Evolutionary conservation across 2,113 vertebrate species (phyloP).

Genomic region (Rhinichthys klamathensis): DNA sequence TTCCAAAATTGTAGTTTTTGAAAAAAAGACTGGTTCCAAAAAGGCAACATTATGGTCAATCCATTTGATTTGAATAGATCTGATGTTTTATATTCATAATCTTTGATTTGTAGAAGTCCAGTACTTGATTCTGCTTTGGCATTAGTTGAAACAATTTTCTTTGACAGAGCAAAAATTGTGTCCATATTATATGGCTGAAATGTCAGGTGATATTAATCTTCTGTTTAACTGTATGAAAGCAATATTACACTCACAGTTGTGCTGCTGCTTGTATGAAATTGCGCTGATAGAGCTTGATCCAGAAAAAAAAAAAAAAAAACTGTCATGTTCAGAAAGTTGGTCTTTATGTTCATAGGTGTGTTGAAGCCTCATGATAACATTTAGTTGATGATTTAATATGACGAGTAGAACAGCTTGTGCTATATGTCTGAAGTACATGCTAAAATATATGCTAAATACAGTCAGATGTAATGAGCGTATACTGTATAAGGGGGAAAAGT

Average conservation of each 20-base stretch:
- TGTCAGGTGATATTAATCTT: too few species aligned
- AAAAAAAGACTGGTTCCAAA: neutral
- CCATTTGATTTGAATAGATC: neutral
- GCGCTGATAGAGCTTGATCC: too few species aligned
- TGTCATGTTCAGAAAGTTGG: neutral
- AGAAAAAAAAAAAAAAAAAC: too few species aligned
- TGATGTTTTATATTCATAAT: neutral
- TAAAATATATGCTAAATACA: too few species aligned
- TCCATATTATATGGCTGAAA: neutral
- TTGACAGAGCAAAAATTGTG: neutral
- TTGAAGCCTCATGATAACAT: neutral
- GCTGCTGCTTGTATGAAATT: too few species aligned
- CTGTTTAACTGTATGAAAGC: too few species aligned
- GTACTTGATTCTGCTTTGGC: neutral
- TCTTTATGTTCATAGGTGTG: neutral
- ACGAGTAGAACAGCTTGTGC: neutral
- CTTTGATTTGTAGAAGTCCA: neutral
- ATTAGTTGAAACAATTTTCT: neutral
- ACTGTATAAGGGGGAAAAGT: neutral
- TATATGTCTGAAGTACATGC: neutral
- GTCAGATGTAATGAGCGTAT: neutral
- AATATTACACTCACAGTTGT: too few species aligned
- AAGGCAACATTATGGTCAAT: neutral
- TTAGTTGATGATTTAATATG: neutral
- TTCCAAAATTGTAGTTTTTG: neutral